Percentiles rank a stretch among this genome's conserved stretches.
phyloP scores from a whole-genome alignment of 1,140 invertebrate genomes.

The Tigriopus japonicus region DNA sequence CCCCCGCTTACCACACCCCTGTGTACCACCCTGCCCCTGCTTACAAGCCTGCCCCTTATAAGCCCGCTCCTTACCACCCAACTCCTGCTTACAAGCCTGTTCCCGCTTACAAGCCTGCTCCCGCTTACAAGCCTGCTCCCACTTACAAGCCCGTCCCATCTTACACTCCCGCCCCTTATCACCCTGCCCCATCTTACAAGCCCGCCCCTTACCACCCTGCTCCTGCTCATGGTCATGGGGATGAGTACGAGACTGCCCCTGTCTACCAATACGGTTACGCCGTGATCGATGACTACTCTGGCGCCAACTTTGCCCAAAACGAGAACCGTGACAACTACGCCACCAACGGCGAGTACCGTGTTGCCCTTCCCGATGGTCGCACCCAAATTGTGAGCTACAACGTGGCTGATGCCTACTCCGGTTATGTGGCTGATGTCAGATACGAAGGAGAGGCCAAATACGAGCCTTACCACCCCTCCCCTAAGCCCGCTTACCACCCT shows the following conservation, averaged over 20 bases:
- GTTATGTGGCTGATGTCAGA: constrained; percentile 15
- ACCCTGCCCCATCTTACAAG: constrained; percentile 2
- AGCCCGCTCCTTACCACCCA: neutral
- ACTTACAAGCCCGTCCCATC: constrained; percentile 11
- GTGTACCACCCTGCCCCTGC: no score
- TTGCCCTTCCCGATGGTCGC: constrained; percentile 21
- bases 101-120: constrained; percentile 13
- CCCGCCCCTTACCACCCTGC: constrained; percentile 10
- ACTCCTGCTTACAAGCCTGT: no score
- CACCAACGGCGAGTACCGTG: constrained; percentile 15
- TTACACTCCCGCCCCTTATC: neutral
- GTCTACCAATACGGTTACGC: constrained; percentile 16
- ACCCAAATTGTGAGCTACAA: constrained; percentile 29
- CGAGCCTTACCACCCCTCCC: neutral
- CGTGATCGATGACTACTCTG: constrained; percentile 20
- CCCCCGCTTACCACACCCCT: neutral
- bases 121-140: constrained; percentile 12
- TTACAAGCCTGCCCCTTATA: neutral
- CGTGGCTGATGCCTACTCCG: constrained; percentile 15
- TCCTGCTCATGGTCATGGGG: neutral
- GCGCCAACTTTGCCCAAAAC: constrained; percentile 19
- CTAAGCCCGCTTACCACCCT: neutral
- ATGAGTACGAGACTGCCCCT: neutral
- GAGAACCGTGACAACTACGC: constrained; percentile 19
- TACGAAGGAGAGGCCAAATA: constrained; percentile 13